phyloP scores from a whole-genome alignment of 2,888 invertebrate species.

The Phaedon cochleariae region DNA sequence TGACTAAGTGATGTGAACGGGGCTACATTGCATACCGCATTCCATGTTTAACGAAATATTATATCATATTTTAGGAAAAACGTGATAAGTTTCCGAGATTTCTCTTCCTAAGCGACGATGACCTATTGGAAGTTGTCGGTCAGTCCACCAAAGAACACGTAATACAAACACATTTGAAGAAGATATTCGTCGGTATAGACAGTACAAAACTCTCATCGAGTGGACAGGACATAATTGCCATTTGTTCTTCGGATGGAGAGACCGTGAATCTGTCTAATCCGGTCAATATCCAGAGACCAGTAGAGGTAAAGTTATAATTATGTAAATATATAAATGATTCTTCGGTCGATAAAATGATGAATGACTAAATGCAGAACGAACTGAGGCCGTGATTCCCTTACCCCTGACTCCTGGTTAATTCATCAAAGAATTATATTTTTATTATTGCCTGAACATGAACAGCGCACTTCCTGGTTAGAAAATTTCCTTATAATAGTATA shows the following conservation, averaged over 20 bases:
- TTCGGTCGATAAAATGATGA: too few relatives aligned
- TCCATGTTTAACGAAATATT: too few relatives aligned
- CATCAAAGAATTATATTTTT: too few relatives aligned
- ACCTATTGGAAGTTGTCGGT: conserved; percentile 93
- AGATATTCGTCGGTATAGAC: conserved; percentile 91
- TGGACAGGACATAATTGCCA: conserved; percentile 66
- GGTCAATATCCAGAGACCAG: conserved; percentile 76
- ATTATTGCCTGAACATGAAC: too few relatives aligned
- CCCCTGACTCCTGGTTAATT: too few relatives aligned
- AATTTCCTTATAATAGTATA: too few relatives aligned
- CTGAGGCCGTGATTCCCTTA: too few relatives aligned
- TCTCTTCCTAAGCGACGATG: conserved; percentile 97
- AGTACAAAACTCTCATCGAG: conserved; percentile 72
- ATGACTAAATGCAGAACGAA: too few relatives aligned
- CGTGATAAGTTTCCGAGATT: conserved; percentile 93
- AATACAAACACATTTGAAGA: conserved; percentile 94
- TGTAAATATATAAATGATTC: not conserved
- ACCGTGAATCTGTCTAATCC: conserved; percentile 72
- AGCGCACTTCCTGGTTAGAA: too few relatives aligned
- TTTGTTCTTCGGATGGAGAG: conserved; percentile 82
- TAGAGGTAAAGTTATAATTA: conserved; percentile 69
- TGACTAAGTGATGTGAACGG: too few relatives aligned
- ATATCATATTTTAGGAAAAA: conserved; percentile 81
- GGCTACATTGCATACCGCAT: too few relatives aligned
- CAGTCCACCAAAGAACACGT: conserved; percentile 89